Percentiles rank a stretch among this genome's conserved stretches.
Evolutionary conservation across 2,888 invertebrate genomes (phyloP).

Genomic region (Meloe dianella): DNA sequence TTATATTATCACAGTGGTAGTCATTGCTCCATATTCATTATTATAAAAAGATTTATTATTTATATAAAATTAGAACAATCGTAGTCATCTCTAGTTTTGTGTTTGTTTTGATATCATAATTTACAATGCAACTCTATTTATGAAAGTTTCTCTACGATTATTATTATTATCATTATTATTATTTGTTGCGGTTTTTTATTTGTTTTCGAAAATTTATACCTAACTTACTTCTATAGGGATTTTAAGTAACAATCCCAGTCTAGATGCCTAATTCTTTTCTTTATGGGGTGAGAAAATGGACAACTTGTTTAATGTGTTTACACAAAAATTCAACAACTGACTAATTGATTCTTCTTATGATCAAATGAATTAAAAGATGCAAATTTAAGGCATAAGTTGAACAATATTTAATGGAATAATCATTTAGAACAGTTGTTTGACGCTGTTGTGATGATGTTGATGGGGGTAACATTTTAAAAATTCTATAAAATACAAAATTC

Average conservation of each 20-base stretch:
- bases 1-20: constrained; percentile 62
- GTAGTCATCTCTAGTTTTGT: constrained; percentile 27
- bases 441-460: background rate
- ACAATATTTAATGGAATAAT: background rate
- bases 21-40: constrained; percentile 61
- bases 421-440: background rate
- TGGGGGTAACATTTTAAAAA: constrained; percentile 8
- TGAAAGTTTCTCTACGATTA: background rate
- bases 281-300: background rate
- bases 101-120: background rate
- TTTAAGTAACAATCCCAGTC: background rate
- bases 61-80: constrained; percentile 30
- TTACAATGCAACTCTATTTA: background rate
- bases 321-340: background rate
- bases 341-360: background rate
- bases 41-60: constrained; percentile 34
- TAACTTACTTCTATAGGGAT: background rate
- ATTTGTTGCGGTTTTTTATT: background rate
- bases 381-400: constrained; percentile 6
- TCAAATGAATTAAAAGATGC: background rate
- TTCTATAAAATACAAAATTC: constrained; percentile 15
- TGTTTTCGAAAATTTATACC: background rate
- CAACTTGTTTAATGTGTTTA: background rate
- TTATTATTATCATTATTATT: background rate
- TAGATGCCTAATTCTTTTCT: background rate